phyloP scores from a whole-genome alignment of 2,113 vertebrate genomes.

The Orientallactaga bullata region DNA sequence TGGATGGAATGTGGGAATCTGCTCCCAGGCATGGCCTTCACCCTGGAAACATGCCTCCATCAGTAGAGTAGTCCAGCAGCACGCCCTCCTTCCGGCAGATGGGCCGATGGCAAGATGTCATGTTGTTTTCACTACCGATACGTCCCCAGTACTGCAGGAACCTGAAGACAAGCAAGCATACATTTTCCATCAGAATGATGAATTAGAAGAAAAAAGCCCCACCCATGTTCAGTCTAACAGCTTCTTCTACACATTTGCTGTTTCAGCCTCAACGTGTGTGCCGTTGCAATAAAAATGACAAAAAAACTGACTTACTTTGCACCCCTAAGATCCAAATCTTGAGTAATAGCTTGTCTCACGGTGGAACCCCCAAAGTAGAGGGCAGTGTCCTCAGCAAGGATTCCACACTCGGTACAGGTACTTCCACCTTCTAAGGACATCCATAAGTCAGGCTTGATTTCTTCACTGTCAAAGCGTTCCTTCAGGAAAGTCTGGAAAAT shows the following conservation, averaged over 20 bases:
- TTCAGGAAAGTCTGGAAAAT: constrained; percentile 93
- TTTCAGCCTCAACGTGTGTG: neutral
- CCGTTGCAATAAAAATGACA: neutral
- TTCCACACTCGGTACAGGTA: constrained; percentile 95
- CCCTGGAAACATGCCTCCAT: constrained; percentile 91
- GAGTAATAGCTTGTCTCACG: constrained; percentile 95
- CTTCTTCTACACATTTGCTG: neutral
- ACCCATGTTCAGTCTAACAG: neutral
- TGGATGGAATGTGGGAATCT: neutral
- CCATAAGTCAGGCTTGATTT: constrained; percentile 94
- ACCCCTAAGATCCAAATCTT: constrained; percentile 96
- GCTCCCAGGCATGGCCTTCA: neutral
- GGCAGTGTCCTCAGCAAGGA: constrained; percentile 95
- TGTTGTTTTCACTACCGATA: constrained; percentile 98
- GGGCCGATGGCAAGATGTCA: constrained; percentile 96
- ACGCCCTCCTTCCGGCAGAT: constrained; percentile 98
- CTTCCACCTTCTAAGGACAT: constrained; percentile 95
- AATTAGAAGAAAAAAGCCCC: neutral
- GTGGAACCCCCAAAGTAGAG: constrained; percentile 96
- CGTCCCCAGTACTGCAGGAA: constrained; percentile 99
- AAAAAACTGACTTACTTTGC: constrained; percentile 92
- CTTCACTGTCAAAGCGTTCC: constrained; percentile 98
- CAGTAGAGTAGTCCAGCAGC: constrained; percentile 95
- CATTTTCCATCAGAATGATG: neutral
- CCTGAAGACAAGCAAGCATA: constrained; percentile 85